These are phyloP conservation scores for Petaurus breviceps DNA, from an alignment of 2,113 vertebrate species.

Conservation along the genomic window DNA sequence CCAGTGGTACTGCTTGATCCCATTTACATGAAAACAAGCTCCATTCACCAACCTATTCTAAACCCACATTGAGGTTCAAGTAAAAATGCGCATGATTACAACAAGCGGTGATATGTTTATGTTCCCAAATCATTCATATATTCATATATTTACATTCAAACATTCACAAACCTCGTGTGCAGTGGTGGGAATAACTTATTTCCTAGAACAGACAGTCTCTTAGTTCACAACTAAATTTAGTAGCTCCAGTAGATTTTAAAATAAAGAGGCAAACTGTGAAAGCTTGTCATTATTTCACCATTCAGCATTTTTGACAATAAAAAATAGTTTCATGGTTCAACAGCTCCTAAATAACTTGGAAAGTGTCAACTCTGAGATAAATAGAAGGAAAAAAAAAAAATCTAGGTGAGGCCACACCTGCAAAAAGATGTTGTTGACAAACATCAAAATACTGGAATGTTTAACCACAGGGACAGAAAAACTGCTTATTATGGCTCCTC, in stretches of 20 bases:
- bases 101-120: conserved; percentile 82
- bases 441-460: conserved; percentile 68
- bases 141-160: conserved; percentile 86
- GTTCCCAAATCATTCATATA: conserved; percentile 79
- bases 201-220: conserved; percentile 80
- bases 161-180: conserved; percentile 80
- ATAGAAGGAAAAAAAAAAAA: conserved; percentile 67
- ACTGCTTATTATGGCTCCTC: conserved; percentile 57
- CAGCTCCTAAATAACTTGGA: conserved; percentile 80
- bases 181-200: conserved; percentile 82
- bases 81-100: conserved; percentile 84
- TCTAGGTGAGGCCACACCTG: conserved; percentile 59
- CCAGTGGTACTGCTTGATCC: conserved; percentile 83
- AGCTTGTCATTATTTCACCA: conserved; percentile 81
- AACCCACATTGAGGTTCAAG: conserved; percentile 83
- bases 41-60: conserved; percentile 84
- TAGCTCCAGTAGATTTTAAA: conserved; percentile 83
- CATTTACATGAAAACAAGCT: conserved; percentile 87
- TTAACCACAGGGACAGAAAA: conserved; percentile 40
- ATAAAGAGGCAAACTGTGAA: conserved; percentile 81
- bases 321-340: conserved; percentile 82
- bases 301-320: conserved; percentile 82
- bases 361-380: conserved; percentile 80
- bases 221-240: conserved; percentile 83
- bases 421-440: conserved; percentile 68